phyloP scores from a whole-genome alignment of 1,140 invertebrate species.

The Manduca sexta region DNA sequence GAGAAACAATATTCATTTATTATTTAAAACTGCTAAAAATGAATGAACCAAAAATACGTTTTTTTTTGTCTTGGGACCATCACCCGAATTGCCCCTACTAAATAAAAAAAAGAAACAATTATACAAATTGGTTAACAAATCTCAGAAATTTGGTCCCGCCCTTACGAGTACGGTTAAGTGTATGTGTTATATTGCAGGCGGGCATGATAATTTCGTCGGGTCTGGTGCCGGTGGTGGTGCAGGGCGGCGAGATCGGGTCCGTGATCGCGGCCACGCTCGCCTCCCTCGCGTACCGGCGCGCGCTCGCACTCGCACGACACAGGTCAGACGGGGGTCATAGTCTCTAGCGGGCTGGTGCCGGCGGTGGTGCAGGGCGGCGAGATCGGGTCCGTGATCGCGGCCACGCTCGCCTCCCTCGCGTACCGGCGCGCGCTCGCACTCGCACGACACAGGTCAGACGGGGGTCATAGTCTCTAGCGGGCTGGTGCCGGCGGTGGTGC shows the following conservation, averaged over 20 bases:
- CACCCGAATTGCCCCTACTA: no score
- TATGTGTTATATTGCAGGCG: no score
- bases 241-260: conserved; percentile 55
- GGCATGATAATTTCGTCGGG: conserved; percentile 47
- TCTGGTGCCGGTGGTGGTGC: conserved; percentile 59
- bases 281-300: conserved; percentile 57
- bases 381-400: conserved; percentile 61
- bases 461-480: conserved; percentile 45
- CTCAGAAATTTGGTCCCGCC: no score
- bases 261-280: conserved; percentile 65
- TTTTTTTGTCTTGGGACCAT: no score
- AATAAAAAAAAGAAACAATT: no score
- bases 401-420: conserved; percentile 61
- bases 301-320: conserved; percentile 23
- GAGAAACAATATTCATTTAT: no score
- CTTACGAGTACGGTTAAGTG: no score
- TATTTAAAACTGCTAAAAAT: no score
- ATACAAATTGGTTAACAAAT: no score
- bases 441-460: conserved; percentile 29
- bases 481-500: conserved; percentile 59
- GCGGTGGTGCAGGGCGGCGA: conserved; percentile 55
- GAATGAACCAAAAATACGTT: no score
- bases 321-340: conserved; percentile 26
- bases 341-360: conserved; percentile 60
- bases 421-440: conserved; percentile 41